Evolutionary conservation across 1,140 invertebrate genomes (phyloP).

Genomic region (Diabrotica virgifera): DNA sequence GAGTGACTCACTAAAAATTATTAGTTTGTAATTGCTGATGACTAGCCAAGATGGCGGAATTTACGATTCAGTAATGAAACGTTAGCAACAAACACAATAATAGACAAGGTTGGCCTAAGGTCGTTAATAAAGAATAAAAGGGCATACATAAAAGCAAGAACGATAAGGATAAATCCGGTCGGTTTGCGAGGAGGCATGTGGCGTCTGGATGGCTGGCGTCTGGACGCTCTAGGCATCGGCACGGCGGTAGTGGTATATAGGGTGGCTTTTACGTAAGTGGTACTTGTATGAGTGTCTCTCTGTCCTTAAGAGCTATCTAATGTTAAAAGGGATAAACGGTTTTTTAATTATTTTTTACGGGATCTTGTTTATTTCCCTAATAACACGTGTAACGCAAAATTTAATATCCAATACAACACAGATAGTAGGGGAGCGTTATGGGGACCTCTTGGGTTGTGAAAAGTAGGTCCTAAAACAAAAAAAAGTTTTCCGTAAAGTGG

Average conservation of each 20-base stretch:
- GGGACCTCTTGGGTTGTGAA: no score
- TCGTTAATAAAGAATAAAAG: slow-evolving; percentile 30
- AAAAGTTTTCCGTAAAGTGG: no score
- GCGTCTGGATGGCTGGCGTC: slow-evolving; percentile 27
- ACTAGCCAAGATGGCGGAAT: slow-evolving; percentile 1
- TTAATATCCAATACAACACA: no score
- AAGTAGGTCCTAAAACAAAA: no score
- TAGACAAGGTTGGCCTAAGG: slow-evolving; percentile 23
- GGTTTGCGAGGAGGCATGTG: slow-evolving; percentile 14
- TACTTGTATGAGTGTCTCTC: no score
- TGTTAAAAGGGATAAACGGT: no score
- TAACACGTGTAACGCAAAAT: no score
- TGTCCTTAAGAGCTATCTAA: no score
- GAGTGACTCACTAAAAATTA: background rate
- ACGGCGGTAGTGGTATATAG: background rate
- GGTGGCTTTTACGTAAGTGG: no score
- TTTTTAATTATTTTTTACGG: no score
- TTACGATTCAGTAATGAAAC: slow-evolving; percentile 1
- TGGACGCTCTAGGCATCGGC: slow-evolving; percentile 13
- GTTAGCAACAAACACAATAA: background rate
- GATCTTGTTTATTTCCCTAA: no score
- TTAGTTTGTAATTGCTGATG: background rate
- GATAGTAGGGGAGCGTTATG: no score
- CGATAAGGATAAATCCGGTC: slow-evolving; percentile 28
- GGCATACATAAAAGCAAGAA: slow-evolving; percentile 26